Conservation (phyloP, 2,888 invertebrate species). For the Ernsta delagoae region DNA sequence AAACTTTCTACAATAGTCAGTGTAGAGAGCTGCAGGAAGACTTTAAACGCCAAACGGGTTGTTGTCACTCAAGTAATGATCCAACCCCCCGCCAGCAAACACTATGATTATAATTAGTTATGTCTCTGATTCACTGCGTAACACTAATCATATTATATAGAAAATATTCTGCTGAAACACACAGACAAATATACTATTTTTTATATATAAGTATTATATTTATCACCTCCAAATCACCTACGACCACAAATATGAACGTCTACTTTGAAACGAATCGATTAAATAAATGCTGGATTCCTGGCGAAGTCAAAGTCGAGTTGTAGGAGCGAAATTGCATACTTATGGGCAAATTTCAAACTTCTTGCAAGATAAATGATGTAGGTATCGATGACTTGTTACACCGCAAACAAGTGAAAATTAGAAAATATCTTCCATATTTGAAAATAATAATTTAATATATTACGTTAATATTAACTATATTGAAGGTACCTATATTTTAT, state of each 20-base stretch:
- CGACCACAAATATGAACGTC: constrained; percentile 28
- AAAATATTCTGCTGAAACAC: constrained; percentile 77
- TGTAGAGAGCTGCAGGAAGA: constrained; percentile 85
- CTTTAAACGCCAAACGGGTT: constrained; percentile 69
- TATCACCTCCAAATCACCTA: constrained; percentile 42
- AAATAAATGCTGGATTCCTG: constrained; percentile 27
- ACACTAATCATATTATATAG: constrained; percentile 70
- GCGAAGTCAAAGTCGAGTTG: constrained; percentile 12
- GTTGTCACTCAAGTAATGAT: constrained; percentile 13
- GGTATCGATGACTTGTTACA: constrained; percentile 3
- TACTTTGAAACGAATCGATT: constrained; percentile 27
- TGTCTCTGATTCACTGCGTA: constrained; percentile 73
- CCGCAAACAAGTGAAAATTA: neutral
- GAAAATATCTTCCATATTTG: neutral
- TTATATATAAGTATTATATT: constrained; percentile 27
- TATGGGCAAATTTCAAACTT: constrained; percentile 8
- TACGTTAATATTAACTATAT: too few relatives aligned
- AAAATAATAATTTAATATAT: too few relatives aligned
- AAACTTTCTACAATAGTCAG: constrained; percentile 81
- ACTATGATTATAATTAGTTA: constrained; percentile 62
- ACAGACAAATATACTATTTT: constrained; percentile 56
- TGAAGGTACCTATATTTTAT: too few relatives aligned
- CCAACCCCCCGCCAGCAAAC: constrained; percentile 52
- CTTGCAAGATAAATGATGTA: constrained; percentile 26
- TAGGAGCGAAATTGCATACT: constrained; percentile 20